These are phyloP conservation scores for Microchirus variegatus DNA, from an alignment of 2,797 vertebrate genomes.

Conservation along the genomic window DNA sequence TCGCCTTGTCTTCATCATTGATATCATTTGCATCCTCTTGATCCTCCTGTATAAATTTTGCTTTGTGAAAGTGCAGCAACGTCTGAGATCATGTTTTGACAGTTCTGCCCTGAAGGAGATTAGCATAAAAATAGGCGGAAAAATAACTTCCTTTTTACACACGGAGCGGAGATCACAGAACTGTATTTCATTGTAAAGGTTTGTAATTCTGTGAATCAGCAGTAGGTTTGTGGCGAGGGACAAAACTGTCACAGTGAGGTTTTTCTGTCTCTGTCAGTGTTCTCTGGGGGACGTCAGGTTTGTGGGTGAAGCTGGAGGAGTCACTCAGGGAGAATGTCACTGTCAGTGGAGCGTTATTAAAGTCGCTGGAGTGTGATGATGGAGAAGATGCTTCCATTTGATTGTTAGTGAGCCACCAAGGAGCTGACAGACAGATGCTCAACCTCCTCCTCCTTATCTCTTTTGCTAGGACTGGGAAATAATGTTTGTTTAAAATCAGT, in stretches of 20 bases:
- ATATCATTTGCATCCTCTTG: too few species aligned
- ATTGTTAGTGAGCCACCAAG: conserved; percentile 35
- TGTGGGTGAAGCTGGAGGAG: conserved; percentile 27
- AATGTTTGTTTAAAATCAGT: background rate
- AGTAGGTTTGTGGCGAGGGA: conserved; percentile 1
- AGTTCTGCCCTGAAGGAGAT: conserved; percentile 39
- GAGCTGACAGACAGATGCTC: conserved; percentile 24
- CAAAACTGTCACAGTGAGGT: background rate
- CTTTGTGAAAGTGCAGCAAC: background rate
- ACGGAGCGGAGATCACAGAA: background rate
- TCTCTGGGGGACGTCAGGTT: conserved; percentile 20
- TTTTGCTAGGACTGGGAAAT: conserved; percentile 3
- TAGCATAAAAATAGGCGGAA: conserved; percentile 20
- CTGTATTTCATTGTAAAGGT: conserved; percentile 5
- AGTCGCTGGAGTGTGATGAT: conserved; percentile 52
- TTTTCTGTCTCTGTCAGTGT: conserved; percentile 11
- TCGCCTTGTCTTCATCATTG: background rate
- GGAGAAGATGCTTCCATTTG: conserved; percentile 39
- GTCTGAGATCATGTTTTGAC: conserved; percentile 35
- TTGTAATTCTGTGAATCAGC: background rate
- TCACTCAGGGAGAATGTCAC: conserved; percentile 25
- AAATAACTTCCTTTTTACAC: conserved; percentile 33
- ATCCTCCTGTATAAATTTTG: too few species aligned
- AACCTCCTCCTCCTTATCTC: conserved; percentile 7
- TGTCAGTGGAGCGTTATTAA: conserved; percentile 41